These are phyloP conservation scores for Clivina fossor DNA, from an alignment of 2,888 invertebrate species.

Conservation along the genomic window DNA sequence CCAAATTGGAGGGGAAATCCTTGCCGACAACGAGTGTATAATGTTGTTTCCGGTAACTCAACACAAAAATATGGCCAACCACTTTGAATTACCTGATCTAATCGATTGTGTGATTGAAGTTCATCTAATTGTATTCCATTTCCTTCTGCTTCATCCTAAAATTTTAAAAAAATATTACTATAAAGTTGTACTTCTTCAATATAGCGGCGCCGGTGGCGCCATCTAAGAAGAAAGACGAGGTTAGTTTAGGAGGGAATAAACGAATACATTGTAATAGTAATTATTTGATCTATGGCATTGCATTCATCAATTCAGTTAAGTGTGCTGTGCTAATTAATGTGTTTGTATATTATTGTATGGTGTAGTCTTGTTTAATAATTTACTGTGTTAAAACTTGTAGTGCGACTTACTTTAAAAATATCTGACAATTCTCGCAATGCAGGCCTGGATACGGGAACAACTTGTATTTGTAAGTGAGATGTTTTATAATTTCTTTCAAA, in stretches of 20 bases:
- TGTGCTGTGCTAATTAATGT: no score
- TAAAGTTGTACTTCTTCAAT: constrained; percentile 1
- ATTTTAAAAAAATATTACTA: constrained; percentile 29
- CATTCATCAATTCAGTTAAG: no score
- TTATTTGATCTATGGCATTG: no score
- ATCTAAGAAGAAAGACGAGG: no score
- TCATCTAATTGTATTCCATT: constrained; percentile 74
- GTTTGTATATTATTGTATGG: no score
- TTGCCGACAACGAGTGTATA: constrained; percentile 74
- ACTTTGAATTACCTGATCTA: constrained; percentile 77
- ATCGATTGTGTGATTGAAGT: constrained; percentile 69
- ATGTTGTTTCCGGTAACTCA: constrained; percentile 77
- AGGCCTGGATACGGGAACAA: constrained; percentile 70
- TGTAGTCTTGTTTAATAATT: no score
- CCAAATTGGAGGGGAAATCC: constrained; percentile 93
- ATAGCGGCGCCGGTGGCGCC: not conserved
- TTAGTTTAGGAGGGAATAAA: no score
- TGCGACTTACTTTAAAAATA: constrained; percentile 72
- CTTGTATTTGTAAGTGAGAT: constrained; percentile 91
- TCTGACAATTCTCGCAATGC: constrained; percentile 67
- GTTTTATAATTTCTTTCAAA: constrained; percentile 94
- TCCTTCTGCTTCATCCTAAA: constrained; percentile 72
- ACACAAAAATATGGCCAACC: constrained; percentile 89
- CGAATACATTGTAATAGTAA: no score
- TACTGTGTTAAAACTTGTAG: no score